phyloP scores from a whole-genome alignment of 1,140 invertebrate genomes.

The Lordiphosa mommai region DNA sequence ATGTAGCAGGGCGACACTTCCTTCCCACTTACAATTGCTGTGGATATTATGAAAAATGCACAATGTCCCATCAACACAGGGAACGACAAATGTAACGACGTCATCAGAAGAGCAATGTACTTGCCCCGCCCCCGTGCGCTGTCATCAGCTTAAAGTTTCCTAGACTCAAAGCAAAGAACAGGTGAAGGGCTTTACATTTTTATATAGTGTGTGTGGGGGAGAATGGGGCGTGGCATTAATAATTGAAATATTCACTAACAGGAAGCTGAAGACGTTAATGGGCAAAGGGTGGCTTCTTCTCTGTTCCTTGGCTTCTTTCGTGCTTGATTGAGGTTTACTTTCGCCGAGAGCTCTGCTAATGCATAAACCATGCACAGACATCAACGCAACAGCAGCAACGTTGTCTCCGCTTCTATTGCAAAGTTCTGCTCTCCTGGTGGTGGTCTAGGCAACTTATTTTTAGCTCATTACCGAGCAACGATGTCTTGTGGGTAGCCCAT shows the following conservation, averaged over 20 bases:
- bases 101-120: conserved; percentile 23
- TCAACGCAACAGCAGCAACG: conserved; percentile 42
- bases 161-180: conserved; percentile 1
- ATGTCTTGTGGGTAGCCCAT: conserved; percentile 26
- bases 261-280: conserved; percentile 78
- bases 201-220: conserved; percentile 40
- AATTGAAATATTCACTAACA: conserved; percentile 79
- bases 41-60: conserved; percentile 69
- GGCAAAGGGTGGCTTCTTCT: conserved; percentile 4
- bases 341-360: conserved; percentile 53
- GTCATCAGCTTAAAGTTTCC: conserved; percentile 63
- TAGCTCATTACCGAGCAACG: conserved; percentile 63
- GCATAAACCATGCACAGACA: conserved; percentile 76
- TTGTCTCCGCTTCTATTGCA: not conserved
- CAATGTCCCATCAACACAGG: conserved; percentile 59
- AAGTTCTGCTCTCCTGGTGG: conserved; percentile 25
- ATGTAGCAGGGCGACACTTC: conserved; percentile 3
- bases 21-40: conserved; percentile 50
- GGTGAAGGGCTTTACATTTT: conserved; percentile 57
- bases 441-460: conserved; percentile 58
- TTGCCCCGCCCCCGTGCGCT: conserved; percentile 10
- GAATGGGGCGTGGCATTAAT: conserved; percentile 64
- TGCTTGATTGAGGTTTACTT: conserved; percentile 73
- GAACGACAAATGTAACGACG: conserved; percentile 36
- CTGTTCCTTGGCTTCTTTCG: conserved; percentile 22